These are phyloP conservation scores for Endomychus coccineus DNA, from an alignment of 2,888 invertebrate genomes.

Conservation along the genomic window DNA sequence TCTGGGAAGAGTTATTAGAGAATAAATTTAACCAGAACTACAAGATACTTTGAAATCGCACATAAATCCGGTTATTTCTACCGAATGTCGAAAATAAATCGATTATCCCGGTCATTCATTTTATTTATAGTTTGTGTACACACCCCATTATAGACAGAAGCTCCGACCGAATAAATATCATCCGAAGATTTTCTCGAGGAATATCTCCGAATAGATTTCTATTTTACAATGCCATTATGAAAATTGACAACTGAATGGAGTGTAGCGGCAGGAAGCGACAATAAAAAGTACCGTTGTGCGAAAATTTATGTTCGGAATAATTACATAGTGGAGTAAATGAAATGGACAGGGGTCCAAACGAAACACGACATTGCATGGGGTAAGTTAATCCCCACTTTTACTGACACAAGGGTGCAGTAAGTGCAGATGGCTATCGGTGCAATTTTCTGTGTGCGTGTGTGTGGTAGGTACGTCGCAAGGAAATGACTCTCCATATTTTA, in stretches of 20 bases:
- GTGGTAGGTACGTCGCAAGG: conserved; percentile 10
- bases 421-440: conserved; percentile 24
- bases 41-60: no score
- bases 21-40: no score
- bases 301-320: conserved; percentile 13
- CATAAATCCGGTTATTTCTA: no score
- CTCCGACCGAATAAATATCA: no score
- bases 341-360: conserved; percentile 12
- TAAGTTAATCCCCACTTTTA: conserved; percentile 9
- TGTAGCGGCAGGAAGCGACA: conserved; percentile 2
- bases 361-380: conserved; percentile 10
- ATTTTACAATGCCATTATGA: no score
- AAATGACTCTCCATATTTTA: conserved; percentile 17
- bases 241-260: no score
- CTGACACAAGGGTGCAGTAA: conserved; percentile 21
- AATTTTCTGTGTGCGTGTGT: no score
- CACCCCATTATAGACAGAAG: no score
- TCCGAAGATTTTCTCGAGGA: no score
- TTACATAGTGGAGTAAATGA: conserved; percentile 11
- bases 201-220: no score
- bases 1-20: no score
- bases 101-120: conserved; percentile 10
- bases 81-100: conserved; percentile 3
- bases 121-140: conserved; percentile 14
- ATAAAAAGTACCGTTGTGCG: conserved; percentile 8